Base-by-base conservation (phyloP, 2,113 vertebrate genomes). In the Oceanites oceanicus region DNA sequence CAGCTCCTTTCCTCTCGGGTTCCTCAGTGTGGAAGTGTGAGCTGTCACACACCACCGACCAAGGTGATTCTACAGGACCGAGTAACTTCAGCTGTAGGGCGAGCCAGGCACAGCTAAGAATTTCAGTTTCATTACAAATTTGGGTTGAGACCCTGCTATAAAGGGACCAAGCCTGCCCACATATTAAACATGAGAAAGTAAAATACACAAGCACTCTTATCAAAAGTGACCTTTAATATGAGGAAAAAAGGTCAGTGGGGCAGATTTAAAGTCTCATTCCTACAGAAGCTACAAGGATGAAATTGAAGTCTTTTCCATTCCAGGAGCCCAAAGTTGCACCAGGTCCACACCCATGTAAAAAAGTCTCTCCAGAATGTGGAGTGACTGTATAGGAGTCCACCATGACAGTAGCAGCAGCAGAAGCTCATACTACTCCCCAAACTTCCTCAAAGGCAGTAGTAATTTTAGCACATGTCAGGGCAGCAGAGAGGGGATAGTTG, bases 401-500 rank as follows among this genome's bases (percentile, higher is more conserved):
- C 8, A 6, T 9, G 30, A 53, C 23, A 81, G 68, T 42, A 90
- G 82, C 19, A 65, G 55, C 40, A 92, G 62, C 40, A 56, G 73
- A 12, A 70, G 16, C 20, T 99, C 98, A 99, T 53, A 99, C 76
- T 13, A 99, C 95, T 10, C 99, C 99, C 99, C 99, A 99, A 2
- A 98, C 99, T 94, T 99, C 99, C 94, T 99, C 99, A 96, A 99
- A 99, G 15, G 99, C 99, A 19, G 99, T 99, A 91, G 99, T 99
- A 49, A 99, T 98, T 97, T 99, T 99, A 73, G 99, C 98, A 97
- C 99, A 99, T 1, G 99, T 99, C 59, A 99, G 98, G 56, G 99
- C 99, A 10, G 99, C 99, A 95, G 99, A 99, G 11, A 99, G 98
- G 2, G 99, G 99, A 65, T 99, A 99, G 97, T 99, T 99, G 98